phyloP scores from a whole-genome alignment of 2,888 invertebrate genomes.

The Nyleta sp. region DNA sequence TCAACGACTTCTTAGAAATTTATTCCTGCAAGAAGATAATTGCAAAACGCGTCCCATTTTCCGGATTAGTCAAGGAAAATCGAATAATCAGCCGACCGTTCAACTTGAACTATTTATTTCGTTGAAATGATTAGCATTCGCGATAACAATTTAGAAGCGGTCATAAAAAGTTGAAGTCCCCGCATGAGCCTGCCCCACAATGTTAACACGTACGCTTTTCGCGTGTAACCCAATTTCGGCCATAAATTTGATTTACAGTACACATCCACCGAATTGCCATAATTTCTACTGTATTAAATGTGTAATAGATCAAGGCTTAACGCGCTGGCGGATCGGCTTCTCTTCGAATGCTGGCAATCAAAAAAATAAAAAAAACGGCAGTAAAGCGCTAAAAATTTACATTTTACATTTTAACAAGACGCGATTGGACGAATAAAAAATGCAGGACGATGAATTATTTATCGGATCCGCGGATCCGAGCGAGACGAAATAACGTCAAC shows the following conservation, averaged over 20 bases:
- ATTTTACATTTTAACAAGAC: constrained; percentile 51
- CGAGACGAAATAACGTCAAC: too few relatives aligned
- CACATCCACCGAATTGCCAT: constrained; percentile 23
- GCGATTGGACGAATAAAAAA: constrained; percentile 44
- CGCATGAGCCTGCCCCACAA: background rate
- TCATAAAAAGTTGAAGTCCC: constrained; percentile 9
- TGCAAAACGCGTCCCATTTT: too few relatives aligned
- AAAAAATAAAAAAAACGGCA: constrained; percentile 35
- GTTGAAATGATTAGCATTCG: constrained; percentile 9
- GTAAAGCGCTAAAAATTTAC: constrained; percentile 47
- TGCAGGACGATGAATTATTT: constrained; percentile 56
- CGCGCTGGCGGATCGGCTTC: constrained; percentile 28
- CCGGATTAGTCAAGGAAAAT: too few relatives aligned
- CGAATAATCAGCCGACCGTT: background rate
- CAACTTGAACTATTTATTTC: background rate
- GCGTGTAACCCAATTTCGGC: constrained; percentile 40
- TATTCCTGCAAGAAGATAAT: too few relatives aligned
- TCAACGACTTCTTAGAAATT: too few relatives aligned
- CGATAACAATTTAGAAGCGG: constrained; percentile 7
- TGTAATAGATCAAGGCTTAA: constrained; percentile 23
- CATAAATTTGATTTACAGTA: constrained; percentile 32
- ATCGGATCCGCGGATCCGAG: too few relatives aligned
- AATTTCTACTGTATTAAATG: constrained; percentile 32
- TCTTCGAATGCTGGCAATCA: constrained; percentile 16
- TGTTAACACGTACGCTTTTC: constrained; percentile 12